phyloP scores from a whole-genome alignment of 2,888 invertebrate species.

The Xestia xanthographa region DNA sequence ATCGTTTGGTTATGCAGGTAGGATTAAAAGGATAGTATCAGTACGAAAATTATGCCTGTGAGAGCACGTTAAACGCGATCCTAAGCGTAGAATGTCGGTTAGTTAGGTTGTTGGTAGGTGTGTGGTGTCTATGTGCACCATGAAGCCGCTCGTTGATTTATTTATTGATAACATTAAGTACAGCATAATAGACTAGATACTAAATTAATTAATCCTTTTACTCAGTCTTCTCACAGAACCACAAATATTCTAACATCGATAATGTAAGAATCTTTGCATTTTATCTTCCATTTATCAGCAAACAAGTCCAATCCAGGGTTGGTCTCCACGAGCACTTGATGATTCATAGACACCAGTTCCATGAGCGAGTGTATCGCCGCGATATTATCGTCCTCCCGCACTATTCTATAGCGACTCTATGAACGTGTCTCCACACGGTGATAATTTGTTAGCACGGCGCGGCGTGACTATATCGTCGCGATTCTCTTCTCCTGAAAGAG shows the following conservation, averaged over 20 bases:
- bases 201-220: too few species aligned
- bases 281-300: too few species aligned
- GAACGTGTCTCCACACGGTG: background rate
- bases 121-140: background rate
- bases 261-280: too few species aligned
- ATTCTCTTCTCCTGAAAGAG: background rate
- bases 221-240: too few species aligned
- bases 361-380: background rate
- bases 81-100: background rate
- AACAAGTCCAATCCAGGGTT: too few species aligned
- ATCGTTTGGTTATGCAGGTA: conserved; percentile 31
- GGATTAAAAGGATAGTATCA: conserved; percentile 33
- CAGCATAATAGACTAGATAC: too few species aligned
- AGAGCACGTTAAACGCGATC: conserved; percentile 13
- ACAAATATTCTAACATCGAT: too few species aligned
- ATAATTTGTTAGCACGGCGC: background rate
- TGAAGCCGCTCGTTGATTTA: background rate
- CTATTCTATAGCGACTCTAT: background rate
- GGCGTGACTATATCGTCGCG: background rate
- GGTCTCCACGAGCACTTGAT: background rate
- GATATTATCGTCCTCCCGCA: background rate
- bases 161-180: too few species aligned
- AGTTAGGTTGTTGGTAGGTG: background rate
- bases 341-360: background rate
- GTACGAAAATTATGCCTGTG: conserved; percentile 13